Conservation (phyloP, 35 echinoderm and acorn worm genomes). For the Chiridota heheva region DNA sequence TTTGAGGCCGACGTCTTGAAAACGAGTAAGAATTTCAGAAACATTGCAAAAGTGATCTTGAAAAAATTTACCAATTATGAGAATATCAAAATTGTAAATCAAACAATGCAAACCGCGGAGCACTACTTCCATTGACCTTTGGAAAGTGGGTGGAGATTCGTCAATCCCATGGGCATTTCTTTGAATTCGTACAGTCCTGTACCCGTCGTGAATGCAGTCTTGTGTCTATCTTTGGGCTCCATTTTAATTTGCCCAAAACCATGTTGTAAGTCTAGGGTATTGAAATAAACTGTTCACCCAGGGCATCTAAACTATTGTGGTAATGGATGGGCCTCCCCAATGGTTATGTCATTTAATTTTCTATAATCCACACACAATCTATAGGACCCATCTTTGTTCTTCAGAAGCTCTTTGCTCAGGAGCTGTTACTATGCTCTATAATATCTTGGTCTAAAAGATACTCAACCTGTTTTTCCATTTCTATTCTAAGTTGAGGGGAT, state of each 20-base stretch:
- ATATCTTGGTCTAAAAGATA: constrained; percentile 36
- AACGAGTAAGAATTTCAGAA: constrained; percentile 30
- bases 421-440: constrained; percentile 43
- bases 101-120: constrained; percentile 50
- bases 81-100: constrained; percentile 38
- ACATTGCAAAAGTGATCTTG: constrained; percentile 47
- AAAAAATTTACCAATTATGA: constrained; percentile 42
- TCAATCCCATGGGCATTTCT: constrained; percentile 54
- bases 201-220: constrained; percentile 60
- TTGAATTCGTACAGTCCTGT: constrained; percentile 36
- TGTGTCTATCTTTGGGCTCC: constrained; percentile 39
- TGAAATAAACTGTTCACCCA: constrained; percentile 43
- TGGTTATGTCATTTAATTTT: constrained; percentile 32
- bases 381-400: constrained; percentile 47
- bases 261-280: constrained; percentile 38
- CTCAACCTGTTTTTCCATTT: constrained; percentile 23
- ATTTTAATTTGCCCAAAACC: constrained; percentile 54
- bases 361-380: constrained; percentile 46
- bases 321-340: constrained; percentile 36
- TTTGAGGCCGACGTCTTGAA: constrained; percentile 41
- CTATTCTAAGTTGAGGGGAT: constrained; percentile 39
- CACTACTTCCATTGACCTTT: constrained; percentile 55
- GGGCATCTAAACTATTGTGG: constrained; percentile 52
- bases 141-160: constrained; percentile 34
- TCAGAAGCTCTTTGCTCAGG: constrained; percentile 40